phyloP scores from a whole-genome alignment of 2,888 invertebrate genomes.

The Eugnorisma glareosa region DNA sequence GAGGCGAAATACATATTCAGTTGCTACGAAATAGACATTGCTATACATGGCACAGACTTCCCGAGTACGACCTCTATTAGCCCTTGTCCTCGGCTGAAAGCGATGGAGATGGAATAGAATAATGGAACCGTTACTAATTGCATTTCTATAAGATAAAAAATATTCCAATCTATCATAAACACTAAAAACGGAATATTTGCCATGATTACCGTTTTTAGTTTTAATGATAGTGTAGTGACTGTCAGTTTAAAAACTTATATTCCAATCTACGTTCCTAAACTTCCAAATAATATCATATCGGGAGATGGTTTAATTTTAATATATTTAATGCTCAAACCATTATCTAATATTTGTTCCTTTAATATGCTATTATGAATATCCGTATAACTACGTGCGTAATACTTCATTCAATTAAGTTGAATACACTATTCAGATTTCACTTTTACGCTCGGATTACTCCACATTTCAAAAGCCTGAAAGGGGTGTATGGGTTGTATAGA shows the following conservation, averaged over 20 bases:
- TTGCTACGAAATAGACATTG: conserved; percentile 3
- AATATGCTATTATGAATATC: not conserved
- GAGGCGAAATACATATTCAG: not conserved
- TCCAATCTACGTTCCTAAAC: not conserved
- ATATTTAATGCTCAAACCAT: not conserved
- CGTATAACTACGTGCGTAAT: not conserved
- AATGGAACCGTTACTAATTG: not conserved
- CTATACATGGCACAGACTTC: conserved; percentile 13
- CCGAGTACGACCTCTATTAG: conserved; percentile 25
- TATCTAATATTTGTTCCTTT: not conserved
- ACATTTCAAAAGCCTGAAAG: conserved; percentile 25
- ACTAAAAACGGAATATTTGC: too few species aligned
- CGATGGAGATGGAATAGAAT: not conserved
- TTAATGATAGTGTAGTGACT: too few species aligned
- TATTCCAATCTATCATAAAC: not conserved
- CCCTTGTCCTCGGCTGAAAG: conserved; percentile 25
- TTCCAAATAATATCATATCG: not conserved
- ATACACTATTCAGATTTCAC: conserved; percentile 5
- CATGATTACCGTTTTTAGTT: too few species aligned
- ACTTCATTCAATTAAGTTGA: conserved; percentile 10
- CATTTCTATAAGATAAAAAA: not conserved
- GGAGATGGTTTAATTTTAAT: not conserved
- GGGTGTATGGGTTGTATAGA: not conserved
- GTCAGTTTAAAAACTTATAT: too few species aligned
- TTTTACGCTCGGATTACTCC: conserved; percentile 13